Percentiles rank a stretch among this genome's conserved stretches.
These are phyloP conservation scores for Cygnus olor DNA, from an alignment of 2,797 vertebrate genomes.

Conservation along the genomic window DNA sequence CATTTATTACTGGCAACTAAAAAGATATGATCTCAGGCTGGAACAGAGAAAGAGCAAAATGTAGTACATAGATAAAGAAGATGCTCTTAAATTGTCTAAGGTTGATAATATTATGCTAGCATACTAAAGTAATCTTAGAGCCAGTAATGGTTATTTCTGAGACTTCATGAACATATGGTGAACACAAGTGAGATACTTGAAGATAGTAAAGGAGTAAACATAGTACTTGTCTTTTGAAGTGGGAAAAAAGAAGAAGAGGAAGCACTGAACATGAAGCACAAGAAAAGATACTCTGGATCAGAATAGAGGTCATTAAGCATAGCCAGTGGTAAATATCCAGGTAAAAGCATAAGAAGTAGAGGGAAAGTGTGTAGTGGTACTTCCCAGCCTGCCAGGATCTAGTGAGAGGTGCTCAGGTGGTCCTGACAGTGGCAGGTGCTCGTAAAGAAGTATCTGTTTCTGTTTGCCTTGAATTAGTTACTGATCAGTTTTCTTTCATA, in stretches of 20 bases:
- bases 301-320: background rate
- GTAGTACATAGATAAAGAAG: background rate
- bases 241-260: background rate
- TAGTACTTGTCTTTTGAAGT: background rate
- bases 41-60: background rate
- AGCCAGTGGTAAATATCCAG: background rate
- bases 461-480: background rate
- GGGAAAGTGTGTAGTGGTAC: background rate
- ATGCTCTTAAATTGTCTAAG: background rate
- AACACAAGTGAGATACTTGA: background rate
- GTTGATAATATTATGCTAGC: background rate
- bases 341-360: background rate
- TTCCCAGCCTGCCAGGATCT: background rate
- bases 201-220: background rate
- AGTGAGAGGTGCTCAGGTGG: background rate
- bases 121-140: background rate
- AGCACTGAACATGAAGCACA: background rate
- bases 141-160: background rate
- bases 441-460: background rate
- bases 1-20: background rate
- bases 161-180: background rate
- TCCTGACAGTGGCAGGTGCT: too few species aligned
- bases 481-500: background rate
- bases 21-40: background rate
- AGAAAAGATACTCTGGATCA: background rate